Evolutionary conservation across 1,140 invertebrate species (phyloP).

Genomic region (Hypsibius dujardini): DNA sequence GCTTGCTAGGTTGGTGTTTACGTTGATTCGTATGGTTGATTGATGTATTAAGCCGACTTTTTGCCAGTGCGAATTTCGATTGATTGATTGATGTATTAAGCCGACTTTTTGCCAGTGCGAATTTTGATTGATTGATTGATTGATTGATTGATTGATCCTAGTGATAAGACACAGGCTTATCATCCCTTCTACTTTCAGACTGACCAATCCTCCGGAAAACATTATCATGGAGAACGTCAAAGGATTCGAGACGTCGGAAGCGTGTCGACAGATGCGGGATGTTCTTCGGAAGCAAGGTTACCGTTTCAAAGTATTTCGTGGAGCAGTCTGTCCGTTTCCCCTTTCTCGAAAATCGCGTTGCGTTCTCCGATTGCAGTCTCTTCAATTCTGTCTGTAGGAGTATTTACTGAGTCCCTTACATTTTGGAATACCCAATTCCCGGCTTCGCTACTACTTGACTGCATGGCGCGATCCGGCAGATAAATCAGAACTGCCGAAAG

Average conservation of each 20-base stretch:
- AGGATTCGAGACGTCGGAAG: conserved; percentile 68
- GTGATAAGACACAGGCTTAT: background rate
- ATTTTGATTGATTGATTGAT: no score
- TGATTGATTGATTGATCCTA: background rate
- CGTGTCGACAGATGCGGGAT: conserved; percentile 47
- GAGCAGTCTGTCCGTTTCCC: no score
- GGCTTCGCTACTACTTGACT: conserved; percentile 65
- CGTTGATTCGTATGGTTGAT: background rate
- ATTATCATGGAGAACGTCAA: conserved; percentile 80
- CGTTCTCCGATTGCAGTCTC: no score
- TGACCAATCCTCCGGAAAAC: conserved; percentile 46
- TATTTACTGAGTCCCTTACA: conserved; percentile 64
- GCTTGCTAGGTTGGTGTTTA: conserved; percentile 11
- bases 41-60: no score
- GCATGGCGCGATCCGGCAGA: conserved; percentile 25
- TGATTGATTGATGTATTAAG: no score
- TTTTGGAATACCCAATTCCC: conserved; percentile 70
- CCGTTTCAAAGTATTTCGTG: conserved; percentile 36
- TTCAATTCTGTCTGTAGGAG: conserved; percentile 46
- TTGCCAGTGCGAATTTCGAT: no score
- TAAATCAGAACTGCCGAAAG: background rate
- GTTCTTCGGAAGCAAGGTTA: conserved; percentile 42
- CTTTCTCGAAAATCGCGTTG: no score
- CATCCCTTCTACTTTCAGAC: conserved; percentile 23
- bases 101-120: no score